Evolutionary conservation across 2,113 vertebrate species (phyloP).

Genomic region (Paramisgurnus dabryanus): DNA sequence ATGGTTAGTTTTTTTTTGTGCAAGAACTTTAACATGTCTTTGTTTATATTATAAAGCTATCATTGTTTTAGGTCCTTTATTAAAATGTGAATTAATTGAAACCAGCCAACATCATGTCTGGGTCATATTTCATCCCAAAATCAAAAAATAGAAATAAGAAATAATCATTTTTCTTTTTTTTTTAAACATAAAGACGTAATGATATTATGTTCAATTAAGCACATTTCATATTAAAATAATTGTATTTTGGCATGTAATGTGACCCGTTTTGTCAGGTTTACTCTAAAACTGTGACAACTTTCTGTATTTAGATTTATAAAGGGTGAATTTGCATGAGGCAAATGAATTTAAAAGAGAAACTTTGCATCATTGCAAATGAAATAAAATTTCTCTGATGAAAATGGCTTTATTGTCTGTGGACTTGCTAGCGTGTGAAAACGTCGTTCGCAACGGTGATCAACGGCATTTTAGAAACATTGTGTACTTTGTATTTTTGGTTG

Average conservation of each 20-base stretch:
- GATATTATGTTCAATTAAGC: too few species aligned
- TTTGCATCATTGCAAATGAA: conserved; percentile 54
- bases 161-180: neutral
- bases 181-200: neutral
- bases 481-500: neutral
- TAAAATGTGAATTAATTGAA: neutral
- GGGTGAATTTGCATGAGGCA: conserved; percentile 32
- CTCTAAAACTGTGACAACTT: neutral
- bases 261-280: neutral
- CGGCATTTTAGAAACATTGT: neutral
- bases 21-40: conserved; percentile 41
- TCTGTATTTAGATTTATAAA: conserved; percentile 22
- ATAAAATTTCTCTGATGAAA: conserved; percentile 50
- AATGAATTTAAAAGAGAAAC: conserved; percentile 44
- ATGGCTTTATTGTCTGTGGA: conserved; percentile 36
- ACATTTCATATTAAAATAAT: neutral
- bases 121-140: neutral
- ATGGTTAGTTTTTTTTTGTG: conserved; percentile 57
- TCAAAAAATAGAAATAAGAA: neutral
- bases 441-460: neutral
- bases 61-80: neutral
- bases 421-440: neutral
- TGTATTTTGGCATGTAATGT: neutral
- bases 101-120: neutral
- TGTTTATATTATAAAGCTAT: neutral